Evolutionary conservation across 2,113 vertebrate genomes (phyloP).

Genomic region (Cryptomyrus ogoouensis): DNA sequence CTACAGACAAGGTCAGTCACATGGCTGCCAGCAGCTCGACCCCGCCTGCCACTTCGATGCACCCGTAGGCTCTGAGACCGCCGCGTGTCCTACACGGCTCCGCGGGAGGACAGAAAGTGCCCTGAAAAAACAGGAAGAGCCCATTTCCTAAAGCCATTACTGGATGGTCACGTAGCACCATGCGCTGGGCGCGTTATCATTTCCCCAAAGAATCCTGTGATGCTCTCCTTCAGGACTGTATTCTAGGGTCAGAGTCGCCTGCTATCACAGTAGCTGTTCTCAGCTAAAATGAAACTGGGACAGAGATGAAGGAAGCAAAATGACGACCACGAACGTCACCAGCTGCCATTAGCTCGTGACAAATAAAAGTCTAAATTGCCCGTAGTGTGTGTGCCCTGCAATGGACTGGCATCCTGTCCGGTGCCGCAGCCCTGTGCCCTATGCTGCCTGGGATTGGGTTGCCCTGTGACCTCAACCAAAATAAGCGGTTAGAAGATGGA

Average conservation of each 20-base stretch:
- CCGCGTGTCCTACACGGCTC: not conserved
- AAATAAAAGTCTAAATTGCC: not conserved
- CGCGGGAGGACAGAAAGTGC: slow-evolving; percentile 9
- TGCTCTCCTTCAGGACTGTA: not conserved
- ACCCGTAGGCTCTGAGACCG: not conserved
- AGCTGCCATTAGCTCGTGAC: not conserved
- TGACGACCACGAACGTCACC: not conserved
- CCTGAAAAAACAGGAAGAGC: slow-evolving; percentile 27
- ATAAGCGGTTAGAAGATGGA: not conserved
- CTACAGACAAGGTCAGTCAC: slow-evolving; percentile 66
- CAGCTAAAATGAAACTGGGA: not conserved
- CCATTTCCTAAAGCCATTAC: slow-evolving; percentile 5
- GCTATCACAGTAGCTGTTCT: not conserved
- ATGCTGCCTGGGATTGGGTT: not conserved
- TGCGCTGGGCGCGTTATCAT: not conserved
- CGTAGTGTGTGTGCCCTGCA: not conserved
- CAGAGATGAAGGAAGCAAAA: not conserved
- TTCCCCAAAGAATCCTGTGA: not conserved
- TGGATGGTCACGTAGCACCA: slow-evolving; percentile 6
- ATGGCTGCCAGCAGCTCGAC: not conserved
- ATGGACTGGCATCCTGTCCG: not conserved
- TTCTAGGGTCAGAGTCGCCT: not conserved
- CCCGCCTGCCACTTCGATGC: not conserved
- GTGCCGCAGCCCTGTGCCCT: not conserved
- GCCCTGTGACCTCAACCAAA: not conserved